phyloP scores from a whole-genome alignment of 2,888 invertebrate genomes.

The Isotomurus palustris region DNA sequence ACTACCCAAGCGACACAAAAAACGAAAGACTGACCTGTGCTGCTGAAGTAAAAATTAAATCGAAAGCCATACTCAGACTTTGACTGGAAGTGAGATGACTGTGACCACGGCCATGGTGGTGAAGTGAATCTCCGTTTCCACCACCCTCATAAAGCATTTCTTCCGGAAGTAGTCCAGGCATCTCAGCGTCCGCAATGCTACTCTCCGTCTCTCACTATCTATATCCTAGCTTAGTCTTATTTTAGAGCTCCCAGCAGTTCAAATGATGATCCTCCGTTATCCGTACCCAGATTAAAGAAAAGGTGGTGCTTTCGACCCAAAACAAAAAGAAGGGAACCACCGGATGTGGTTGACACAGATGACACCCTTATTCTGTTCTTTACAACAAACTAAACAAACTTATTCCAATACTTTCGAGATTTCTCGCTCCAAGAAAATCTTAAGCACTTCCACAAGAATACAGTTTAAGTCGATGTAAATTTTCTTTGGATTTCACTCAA shows the following conservation, averaged over 20 bases:
- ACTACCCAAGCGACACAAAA: no score
- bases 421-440: background rate
- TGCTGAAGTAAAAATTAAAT: slow-evolving; percentile 44
- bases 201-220: no score
- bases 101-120: background rate
- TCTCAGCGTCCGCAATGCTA: no score
- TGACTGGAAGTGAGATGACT: slow-evolving; percentile 18
- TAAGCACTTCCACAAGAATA: no score
- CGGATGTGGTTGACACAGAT: slow-evolving; percentile 20
- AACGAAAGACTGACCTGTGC: slow-evolving; percentile 34
- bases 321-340: slow-evolving; percentile 20
- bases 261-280: no score
- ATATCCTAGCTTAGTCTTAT: no score
- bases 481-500: no score
- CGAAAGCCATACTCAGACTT: no score
- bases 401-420: background rate
- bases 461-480: no score
- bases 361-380: no score
- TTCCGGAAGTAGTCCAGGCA: slow-evolving; percentile 31
- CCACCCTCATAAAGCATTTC: slow-evolving; percentile 4
- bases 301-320: slow-evolving; percentile 14
- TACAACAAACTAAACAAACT: background rate
- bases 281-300: no score
- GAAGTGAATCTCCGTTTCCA: background rate
- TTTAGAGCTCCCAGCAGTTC: no score